These are phyloP conservation scores for Rhipidura dahli DNA, from an alignment of 2,113 vertebrate genomes.

Conservation along the genomic window DNA sequence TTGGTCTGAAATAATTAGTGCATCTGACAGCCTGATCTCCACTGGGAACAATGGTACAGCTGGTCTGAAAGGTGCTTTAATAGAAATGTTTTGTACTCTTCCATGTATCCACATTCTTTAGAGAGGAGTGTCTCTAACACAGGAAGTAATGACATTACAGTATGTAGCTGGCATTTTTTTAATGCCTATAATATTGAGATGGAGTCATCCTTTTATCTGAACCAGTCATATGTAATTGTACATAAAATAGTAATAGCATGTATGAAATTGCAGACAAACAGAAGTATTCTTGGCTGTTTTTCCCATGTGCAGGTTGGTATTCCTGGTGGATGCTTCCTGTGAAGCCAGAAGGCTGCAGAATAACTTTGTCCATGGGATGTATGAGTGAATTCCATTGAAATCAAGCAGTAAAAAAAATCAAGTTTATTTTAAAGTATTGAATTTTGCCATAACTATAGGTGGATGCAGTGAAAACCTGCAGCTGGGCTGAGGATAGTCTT, in stretches of 20 bases:
- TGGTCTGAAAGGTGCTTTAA: background rate
- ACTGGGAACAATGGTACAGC: background rate
- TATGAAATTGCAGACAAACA: background rate
- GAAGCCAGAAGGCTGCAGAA: background rate
- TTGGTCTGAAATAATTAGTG: background rate
- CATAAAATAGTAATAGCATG: background rate
- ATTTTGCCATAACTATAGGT: background rate
- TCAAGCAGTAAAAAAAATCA: background rate
- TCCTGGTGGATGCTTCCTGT: background rate
- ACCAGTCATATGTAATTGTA: background rate
- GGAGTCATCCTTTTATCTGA: background rate
- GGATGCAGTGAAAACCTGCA: background rate
- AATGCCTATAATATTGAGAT: background rate
- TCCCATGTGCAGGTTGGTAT: background rate
- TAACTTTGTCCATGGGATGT: background rate
- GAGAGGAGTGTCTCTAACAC: conserved; percentile 3
- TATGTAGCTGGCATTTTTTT: conserved; percentile 9
- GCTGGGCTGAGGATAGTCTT: background rate
- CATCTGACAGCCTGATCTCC: background rate
- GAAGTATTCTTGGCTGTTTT: background rate
- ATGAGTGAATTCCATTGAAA: background rate
- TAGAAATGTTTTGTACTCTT: background rate
- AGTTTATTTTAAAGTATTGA: background rate
- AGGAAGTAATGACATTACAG: background rate
- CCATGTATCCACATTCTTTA: background rate